Percentiles rank a stretch among this genome's conserved stretches.
Evolutionary conservation across 2,797 vertebrate species (phyloP).

Genomic region (Peromyscus aztecus): DNA sequence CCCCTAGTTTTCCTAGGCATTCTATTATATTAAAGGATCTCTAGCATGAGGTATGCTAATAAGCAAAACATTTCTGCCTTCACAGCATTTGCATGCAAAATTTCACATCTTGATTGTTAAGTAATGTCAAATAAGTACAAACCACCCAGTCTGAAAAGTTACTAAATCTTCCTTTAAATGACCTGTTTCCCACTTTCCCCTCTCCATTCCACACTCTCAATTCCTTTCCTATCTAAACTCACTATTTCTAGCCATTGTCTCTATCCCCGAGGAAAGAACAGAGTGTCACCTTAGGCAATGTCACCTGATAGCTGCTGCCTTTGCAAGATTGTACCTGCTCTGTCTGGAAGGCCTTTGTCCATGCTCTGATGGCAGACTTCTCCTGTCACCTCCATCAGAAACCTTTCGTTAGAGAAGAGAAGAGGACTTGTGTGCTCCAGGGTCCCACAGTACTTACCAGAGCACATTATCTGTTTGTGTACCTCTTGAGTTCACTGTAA

Average conservation of each 20-base stretch:
- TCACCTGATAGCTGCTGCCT: not conserved
- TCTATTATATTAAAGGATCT: too few species aligned
- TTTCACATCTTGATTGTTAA: not conserved
- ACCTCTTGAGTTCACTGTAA: not conserved
- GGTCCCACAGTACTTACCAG: not conserved
- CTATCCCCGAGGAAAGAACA: not conserved
- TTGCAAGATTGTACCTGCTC: not conserved
- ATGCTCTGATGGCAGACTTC: not conserved
- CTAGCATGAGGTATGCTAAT: fast-evolving
- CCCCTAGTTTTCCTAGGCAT: not conserved
- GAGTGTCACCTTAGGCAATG: not conserved
- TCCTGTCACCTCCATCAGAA: not conserved
- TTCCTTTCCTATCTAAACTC: not conserved
- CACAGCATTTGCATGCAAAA: not conserved
- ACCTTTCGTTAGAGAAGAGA: not conserved
- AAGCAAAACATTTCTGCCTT: not conserved
- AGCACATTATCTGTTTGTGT: not conserved
- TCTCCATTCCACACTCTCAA: not conserved
- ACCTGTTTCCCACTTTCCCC: not conserved
- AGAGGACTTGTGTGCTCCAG: not conserved
- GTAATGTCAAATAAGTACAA: not conserved
- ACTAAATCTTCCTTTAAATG: not conserved
- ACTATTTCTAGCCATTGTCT: not conserved
- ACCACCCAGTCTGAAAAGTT: not conserved
- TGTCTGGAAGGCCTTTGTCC: not conserved